Percentiles rank a stretch among this genome's conserved stretches.
These are phyloP conservation scores for Drosophila anomalata DNA, from an alignment of 2,888 invertebrate species.

Conservation along the genomic window DNA sequence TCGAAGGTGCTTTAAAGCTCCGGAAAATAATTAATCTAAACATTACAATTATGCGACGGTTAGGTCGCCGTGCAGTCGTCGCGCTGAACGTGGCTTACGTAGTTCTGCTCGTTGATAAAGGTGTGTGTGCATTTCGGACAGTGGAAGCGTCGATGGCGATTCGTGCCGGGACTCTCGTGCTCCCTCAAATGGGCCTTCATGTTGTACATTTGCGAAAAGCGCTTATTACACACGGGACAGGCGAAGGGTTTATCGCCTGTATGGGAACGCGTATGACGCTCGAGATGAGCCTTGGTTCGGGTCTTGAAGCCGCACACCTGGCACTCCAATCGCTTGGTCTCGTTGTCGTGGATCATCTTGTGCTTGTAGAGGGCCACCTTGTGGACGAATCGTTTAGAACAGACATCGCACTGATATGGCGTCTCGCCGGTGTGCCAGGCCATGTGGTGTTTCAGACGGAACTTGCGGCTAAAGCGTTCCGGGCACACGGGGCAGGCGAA, in stretches of 20 bases:
- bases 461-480: constrained; percentile 68
- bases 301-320: constrained; percentile 83
- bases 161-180: constrained; percentile 71
- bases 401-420: constrained; percentile 72
- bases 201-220: constrained; percentile 75
- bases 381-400: constrained; percentile 71
- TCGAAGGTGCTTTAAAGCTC: neutral
- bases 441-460: constrained; percentile 71
- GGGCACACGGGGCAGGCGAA: constrained; percentile 75
- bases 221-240: constrained; percentile 72
- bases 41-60: neutral
- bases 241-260: constrained; percentile 81
- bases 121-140: constrained; percentile 72
- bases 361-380: constrained; percentile 75
- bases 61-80: constrained; percentile 64
- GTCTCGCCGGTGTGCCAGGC: constrained; percentile 76
- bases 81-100: constrained; percentile 57
- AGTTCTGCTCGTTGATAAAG: constrained; percentile 71
- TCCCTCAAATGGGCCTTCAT: constrained; percentile 73
- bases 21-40: constrained; percentile 6
- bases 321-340: constrained; percentile 72
- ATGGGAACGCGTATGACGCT: constrained; percentile 84
- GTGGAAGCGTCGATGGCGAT: constrained; percentile 67
- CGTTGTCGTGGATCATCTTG: constrained; percentile 77
- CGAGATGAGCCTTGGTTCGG: constrained; percentile 84